Base-by-base conservation (phyloP, 1,140 invertebrate genomes). In the Daktulosphaira vitifoliae region DNA sequence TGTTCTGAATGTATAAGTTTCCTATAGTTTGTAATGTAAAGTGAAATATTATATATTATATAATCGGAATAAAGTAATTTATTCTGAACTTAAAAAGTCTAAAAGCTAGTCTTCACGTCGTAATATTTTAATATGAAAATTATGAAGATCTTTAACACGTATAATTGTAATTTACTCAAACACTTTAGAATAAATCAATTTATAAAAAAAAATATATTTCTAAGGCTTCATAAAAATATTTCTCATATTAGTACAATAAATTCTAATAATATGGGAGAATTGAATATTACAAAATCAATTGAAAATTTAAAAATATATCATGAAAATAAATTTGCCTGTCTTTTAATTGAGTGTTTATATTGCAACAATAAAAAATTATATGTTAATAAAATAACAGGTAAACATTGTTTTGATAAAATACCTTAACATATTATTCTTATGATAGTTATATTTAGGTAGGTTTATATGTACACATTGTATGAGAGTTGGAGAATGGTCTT, bases 401-500 rank as follows among this genome's bases (percentile, higher is more conserved):
- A 48, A 15, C 29, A 29, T 18, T 42, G 15, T 25, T 8, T 38
- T 42, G 1, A 44, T 44, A 33, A 6, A 6, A 33, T 6, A 33
- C 11, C 16, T 16, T 7, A 15, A 5, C 22, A 26, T 46, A 26
- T 48, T 13, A n/a, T 18, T 23, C 22, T 39, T 42, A 22, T 42
- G 39, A 42, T 5, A 9, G 38, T 26, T n/a, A 20, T 5, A 46
- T 62, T 18, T 62, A 62, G 56, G 56, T 48, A 46, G 56, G 56
- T 62, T 46, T 48, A 62, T 62, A 20, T 62, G 56, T 48, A 62
- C 56, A 33, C 42, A 48, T 22, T 62, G 56, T 62, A 44, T 62
- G 18, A 44, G 56, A 3, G 18, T 4, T 48, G 25, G 56, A 3
- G 42, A 62, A 46, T 62, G 56, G 56, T 44, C 56, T 18, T 20